These are phyloP conservation scores for Holocentrus rufus DNA, from an alignment of 2,797 vertebrate species.

Conservation along the genomic window DNA sequence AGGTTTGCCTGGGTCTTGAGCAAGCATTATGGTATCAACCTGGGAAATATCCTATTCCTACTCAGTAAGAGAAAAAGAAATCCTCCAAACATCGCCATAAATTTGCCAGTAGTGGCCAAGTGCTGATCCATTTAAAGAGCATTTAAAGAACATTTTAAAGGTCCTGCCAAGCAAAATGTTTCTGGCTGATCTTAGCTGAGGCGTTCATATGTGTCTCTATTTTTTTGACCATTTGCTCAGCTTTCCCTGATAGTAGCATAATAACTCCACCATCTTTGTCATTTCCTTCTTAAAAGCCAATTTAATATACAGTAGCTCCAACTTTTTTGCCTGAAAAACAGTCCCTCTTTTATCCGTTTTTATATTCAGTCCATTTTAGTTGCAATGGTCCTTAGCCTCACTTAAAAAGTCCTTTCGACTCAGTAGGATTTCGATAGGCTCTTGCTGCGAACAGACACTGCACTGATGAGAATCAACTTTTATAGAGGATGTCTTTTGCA, in stretches of 20 bases:
- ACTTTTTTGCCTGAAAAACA: background rate
- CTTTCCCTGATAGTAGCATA: too few species aligned
- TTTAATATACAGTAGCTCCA: background rate
- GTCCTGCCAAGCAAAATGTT: too few species aligned
- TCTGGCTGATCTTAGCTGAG: too few species aligned
- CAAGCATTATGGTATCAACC: background rate
- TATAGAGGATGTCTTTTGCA: slow-evolving; percentile 27
- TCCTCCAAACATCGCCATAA: background rate
- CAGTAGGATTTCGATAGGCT: slow-evolving; percentile 9
- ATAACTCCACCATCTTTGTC: background rate
- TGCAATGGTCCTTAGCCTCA: slow-evolving; percentile 9
- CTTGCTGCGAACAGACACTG: slow-evolving; percentile 5
- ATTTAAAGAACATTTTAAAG: background rate
- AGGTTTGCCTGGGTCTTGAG: background rate
- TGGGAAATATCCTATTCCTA: background rate
- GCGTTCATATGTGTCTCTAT: too few species aligned
- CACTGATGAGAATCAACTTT: slow-evolving; percentile 32
- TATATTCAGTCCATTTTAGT: slow-evolving; percentile 10
- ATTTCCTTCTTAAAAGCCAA: background rate
- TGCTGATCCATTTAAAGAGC: background rate
- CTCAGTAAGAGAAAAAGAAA: background rate
- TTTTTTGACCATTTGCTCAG: too few species aligned
- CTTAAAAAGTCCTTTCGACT: slow-evolving; percentile 3
- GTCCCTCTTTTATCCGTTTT: background rate
- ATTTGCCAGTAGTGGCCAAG: background rate